Base-by-base conservation (phyloP, 2,113 vertebrate species). In the Anser brachyrhynchus region DNA sequence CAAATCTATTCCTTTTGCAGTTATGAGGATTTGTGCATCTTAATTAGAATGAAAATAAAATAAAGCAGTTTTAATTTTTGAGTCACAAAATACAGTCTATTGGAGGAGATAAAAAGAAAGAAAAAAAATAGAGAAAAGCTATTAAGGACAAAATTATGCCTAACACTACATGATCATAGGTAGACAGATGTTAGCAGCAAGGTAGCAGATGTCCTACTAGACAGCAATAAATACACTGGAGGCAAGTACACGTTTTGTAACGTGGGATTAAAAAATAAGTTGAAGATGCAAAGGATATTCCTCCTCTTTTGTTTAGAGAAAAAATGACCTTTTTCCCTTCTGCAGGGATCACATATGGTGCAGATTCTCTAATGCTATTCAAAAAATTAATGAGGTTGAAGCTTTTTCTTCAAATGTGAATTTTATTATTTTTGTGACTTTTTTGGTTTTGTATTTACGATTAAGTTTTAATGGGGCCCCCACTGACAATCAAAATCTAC, bases 151-250 rank as follows among this genome's bases (percentile, higher is more conserved):
- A 93, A 96, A 96, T 95, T 84, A 93, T 93, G 86, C 80, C 70
- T 84, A 84, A 76, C 86, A 44, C 89, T 96, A 26, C 4, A 2
- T 78, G 77, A 89, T 94, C 69, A 76, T 21, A 94, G 93, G 76
- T 41, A 90, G 95, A 58, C 95, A 96, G 95, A 91, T 97, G 96
- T 96, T 94, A 94, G 85, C 93, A 96, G 90, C 87, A 66, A 90
- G 85, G 90, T 61, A 92, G 87, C 94, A 97, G 96, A 93, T 96
- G 96, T 96, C 90, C 91, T 93, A 81, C 85, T 89, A 96, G 95
- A 94, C 92, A 93, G 86, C 90, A 96, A 65, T 91, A 95, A 95
- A 96, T 91, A 93, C 87, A 75, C 86, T 84, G 86, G 62, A 93
- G 93, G 90, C 84, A 78, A 70, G 83, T 21, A 65, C 84, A 82